Base-by-base conservation (phyloP, 1,140 invertebrate genomes). In the Drosophila pallidifrons region DNA sequence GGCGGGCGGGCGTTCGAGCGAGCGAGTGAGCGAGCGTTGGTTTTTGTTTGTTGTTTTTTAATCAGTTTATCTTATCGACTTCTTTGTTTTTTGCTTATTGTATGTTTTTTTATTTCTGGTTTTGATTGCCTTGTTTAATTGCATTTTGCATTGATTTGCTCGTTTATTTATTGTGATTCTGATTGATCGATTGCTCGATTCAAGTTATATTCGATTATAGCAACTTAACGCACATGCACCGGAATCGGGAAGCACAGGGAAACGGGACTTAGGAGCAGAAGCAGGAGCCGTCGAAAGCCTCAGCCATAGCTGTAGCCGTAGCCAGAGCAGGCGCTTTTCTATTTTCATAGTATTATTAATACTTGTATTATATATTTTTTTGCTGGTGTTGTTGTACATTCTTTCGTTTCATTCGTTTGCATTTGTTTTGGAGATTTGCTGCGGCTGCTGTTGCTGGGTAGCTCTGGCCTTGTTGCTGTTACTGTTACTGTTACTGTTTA, bases 161-260 rank as follows among this genome's bases (percentile, higher is more conserved):
- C 59, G 20, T 30, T 63, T 75, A 47, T 85, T 81, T 82, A 59
- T 73, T 25, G 55, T 67, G 47, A 70, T 81, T 75, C 59, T 77
- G 59, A 68, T 74, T 60, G 16, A 47, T 74, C 71, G 57, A 74
- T 74, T 69, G 47, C 60, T 74, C 81, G 68, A 87, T 72, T 38
- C 54, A 64, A 64, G 55, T 75, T 76, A 73, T 77, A 73, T 77
- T 82, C 49, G 60, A 79, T 70, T 69, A 74, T 79, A 88, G 83
- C 83, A 88, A 89, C 72, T 89, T 87, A 88, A 89, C 87, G 83
- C 83, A 88, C 83, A 88, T 88, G 83, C 83, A 88, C 83, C 83
- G 83, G 83, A 87, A 81, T 88, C 83, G 83, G 83, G 85, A 88
- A 88, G 83, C 83, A 88, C 83, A 88, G 83, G 83, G 83, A 88